These are phyloP conservation scores for Adineta ricciae DNA, from an alignment of 2,888 invertebrate species.

Conservation along the genomic window DNA sequence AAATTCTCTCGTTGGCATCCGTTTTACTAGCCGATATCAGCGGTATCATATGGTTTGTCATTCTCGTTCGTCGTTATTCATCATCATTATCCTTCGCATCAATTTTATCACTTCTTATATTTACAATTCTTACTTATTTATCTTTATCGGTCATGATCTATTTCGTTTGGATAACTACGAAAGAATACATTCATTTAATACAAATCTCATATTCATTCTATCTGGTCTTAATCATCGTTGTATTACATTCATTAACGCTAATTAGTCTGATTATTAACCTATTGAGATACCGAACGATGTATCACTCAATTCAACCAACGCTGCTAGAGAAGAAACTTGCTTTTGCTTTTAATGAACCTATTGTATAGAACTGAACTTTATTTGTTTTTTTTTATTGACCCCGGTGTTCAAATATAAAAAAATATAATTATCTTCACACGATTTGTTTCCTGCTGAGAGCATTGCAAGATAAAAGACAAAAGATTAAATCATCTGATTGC, in stretches of 20 bases:
- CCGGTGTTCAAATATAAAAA: background rate
- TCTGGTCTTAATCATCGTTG: background rate
- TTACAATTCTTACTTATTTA: background rate
- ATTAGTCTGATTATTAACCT: background rate
- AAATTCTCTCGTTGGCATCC: background rate
- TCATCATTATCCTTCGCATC: background rate
- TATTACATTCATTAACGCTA: background rate
- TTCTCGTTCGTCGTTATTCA: background rate
- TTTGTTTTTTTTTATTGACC: background rate
- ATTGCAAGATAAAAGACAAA: background rate
- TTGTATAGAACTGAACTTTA: background rate
- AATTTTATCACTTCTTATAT: background rate
- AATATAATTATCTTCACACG: background rate
- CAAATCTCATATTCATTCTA: background rate
- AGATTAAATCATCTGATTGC: slow-evolving; percentile 11
- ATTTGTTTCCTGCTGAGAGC: background rate
- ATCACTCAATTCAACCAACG: background rate
- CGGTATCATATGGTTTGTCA: background rate
- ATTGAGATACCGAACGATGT: background rate
- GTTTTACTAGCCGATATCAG: background rate
- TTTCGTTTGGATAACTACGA: background rate
- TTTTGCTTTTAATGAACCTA: background rate
- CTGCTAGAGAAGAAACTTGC: background rate
- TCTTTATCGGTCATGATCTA: background rate
- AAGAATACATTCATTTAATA: background rate